Evolutionary conservation across 2,113 vertebrate species (phyloP).

Genomic region (Chaetodon auriga): DNA sequence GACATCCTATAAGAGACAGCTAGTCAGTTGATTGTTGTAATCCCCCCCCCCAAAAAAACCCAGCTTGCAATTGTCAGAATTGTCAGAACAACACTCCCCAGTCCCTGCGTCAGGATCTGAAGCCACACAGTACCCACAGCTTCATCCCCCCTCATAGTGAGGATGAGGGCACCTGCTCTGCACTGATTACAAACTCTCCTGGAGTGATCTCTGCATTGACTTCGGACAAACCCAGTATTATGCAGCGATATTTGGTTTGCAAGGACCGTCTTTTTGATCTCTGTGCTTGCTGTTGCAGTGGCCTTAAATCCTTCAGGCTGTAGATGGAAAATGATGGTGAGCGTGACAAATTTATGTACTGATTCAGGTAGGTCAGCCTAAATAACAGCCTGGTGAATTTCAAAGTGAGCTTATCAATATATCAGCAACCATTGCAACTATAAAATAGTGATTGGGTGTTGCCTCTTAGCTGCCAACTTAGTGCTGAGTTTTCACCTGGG

Average conservation of each 20-base stretch:
- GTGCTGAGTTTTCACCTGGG: constrained; percentile 46
- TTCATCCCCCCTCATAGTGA: neutral
- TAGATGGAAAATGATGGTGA: constrained; percentile 32
- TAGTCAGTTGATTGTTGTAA: neutral
- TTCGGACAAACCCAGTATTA: constrained; percentile 30
- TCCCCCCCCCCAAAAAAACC: neutral
- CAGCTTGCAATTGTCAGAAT: neutral
- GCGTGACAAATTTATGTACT: constrained; percentile 42
- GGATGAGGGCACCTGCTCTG: constrained; percentile 5
- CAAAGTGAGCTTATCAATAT: constrained; percentile 52
- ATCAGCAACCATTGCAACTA: constrained; percentile 30
- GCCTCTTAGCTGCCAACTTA: constrained; percentile 16
- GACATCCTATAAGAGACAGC: neutral
- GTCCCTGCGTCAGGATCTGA: neutral
- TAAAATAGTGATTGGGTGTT: constrained; percentile 38
- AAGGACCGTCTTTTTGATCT: constrained; percentile 32
- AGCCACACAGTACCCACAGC: neutral
- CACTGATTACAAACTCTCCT: constrained; percentile 36
- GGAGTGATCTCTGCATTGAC: constrained; percentile 23
- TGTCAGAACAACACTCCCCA: neutral
- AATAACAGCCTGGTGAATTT: constrained; percentile 32
- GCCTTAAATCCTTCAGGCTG: constrained; percentile 32
- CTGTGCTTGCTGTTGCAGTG: constrained; percentile 14
- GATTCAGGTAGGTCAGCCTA: constrained; percentile 41
- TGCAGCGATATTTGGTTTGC: constrained; percentile 1